phyloP scores from a whole-genome alignment of 30 jellyfish, hydroid and myxozoan genomes.

The Clytia hemisphaerica region DNA sequence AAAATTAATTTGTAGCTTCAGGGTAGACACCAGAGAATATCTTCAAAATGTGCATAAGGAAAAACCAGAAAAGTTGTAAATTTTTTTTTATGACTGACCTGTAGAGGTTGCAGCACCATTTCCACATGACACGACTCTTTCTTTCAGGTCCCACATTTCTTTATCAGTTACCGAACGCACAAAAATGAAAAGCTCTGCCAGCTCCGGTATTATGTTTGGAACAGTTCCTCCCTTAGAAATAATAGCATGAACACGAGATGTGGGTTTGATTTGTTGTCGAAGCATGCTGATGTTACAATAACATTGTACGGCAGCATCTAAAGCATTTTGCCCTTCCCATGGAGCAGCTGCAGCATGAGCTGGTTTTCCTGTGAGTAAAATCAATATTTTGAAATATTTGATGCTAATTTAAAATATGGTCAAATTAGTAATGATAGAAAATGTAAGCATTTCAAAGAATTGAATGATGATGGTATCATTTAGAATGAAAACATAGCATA shows the following conservation, averaged over 20 bases:
- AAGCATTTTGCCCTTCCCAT: slow-evolving; percentile 74
- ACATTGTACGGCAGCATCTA: slow-evolving; percentile 71
- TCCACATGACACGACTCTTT: slow-evolving; percentile 45
- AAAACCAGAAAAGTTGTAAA: too few species aligned
- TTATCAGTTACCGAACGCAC: slow-evolving; percentile 45
- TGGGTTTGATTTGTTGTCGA: slow-evolving; percentile 71
- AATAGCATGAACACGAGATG: slow-evolving; percentile 53
- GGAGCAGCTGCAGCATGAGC: slow-evolving; percentile 83
- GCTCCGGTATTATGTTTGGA: slow-evolving; percentile 59
- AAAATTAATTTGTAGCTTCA: too few species aligned
- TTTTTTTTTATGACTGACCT: too few species aligned
- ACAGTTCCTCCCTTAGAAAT: slow-evolving; percentile 59
- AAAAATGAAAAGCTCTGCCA: slow-evolving; percentile 31
- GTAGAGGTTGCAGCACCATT: slow-evolving; percentile 62
- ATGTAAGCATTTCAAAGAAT: too few species aligned
- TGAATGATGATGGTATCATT: too few species aligned
- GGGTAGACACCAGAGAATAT: too few species aligned
- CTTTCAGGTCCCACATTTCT: slow-evolving; percentile 37
- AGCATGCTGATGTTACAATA: slow-evolving; percentile 58
- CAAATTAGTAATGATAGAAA: too few species aligned
- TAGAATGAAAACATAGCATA: too few species aligned
- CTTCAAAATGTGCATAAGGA: too few species aligned
- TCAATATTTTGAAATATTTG: too few species aligned
- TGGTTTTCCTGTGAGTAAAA: slow-evolving; percentile 48
- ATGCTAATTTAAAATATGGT: too few species aligned